These are phyloP conservation scores for Cartodere bifasciata DNA, from an alignment of 2,888 invertebrate genomes.

Conservation along the genomic window DNA sequence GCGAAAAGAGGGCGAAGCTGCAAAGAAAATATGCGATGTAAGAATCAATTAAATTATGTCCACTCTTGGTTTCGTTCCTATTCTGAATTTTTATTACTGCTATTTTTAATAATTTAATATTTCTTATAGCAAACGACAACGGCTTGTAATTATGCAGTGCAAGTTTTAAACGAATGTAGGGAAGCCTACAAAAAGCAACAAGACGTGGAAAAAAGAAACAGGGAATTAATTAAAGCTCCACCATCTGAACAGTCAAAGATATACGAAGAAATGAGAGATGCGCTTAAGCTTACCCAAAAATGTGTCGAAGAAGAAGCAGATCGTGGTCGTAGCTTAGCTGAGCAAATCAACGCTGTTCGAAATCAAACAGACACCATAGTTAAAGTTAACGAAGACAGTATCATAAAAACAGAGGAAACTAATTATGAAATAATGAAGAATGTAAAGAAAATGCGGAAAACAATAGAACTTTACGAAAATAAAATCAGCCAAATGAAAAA, in stretches of 20 bases:
- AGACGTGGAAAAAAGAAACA: constrained; percentile 20
- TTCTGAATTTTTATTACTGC: no score
- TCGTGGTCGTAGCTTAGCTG: constrained; percentile 27
- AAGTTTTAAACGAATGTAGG: constrained; percentile 22
- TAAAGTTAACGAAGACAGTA: constrained; percentile 26
- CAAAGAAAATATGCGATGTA: constrained; percentile 24
- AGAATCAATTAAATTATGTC: no score
- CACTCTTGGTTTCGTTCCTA: no score
- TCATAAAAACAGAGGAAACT: constrained; percentile 27
- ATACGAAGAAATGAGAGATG: constrained; percentile 28
- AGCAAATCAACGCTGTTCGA: constrained; percentile 29
- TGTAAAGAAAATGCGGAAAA: constrained; percentile 25
- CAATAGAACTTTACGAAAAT: constrained; percentile 24
- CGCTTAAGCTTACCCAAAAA: constrained; percentile 28
- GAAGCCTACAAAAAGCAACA: constrained; percentile 22
- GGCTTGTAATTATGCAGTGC: constrained; percentile 19
- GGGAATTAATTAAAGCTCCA: constrained; percentile 12
- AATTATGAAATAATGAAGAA: constrained; percentile 30
- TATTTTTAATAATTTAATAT: no score
- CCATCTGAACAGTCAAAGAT: constrained; percentile 24
- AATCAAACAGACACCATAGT: constrained; percentile 26
- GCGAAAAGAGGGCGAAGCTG: constrained; percentile 27
- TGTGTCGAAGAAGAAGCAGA: constrained; percentile 31
- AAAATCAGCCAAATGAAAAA: constrained; percentile 22
- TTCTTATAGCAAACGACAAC: not conserved